Conservation (phyloP, 2,888 invertebrate species). For the Eupsilia transversa region DNA sequence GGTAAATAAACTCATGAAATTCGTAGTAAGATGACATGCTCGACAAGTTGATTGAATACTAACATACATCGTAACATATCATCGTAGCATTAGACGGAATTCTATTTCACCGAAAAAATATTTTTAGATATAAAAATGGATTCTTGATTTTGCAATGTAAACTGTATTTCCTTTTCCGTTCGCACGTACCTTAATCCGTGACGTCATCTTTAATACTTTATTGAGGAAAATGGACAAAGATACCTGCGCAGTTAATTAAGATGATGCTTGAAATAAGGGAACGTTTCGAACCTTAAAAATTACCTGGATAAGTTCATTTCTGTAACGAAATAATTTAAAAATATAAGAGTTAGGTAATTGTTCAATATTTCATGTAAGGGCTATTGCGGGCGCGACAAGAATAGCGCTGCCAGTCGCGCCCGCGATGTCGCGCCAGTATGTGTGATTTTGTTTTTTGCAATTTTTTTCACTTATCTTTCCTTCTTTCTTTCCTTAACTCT, state of each 20-base stretch:
- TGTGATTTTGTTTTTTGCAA: too few relatives aligned
- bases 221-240: conserved; percentile 33
- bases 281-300: conserved; percentile 33
- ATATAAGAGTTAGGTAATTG: too few relatives aligned
- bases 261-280: conserved; percentile 27
- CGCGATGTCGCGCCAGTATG: too few relatives aligned
- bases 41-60: not conserved
- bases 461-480: too few relatives aligned
- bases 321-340: conserved; percentile 9
- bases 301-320: conserved; percentile 29
- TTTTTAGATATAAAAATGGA: not conserved
- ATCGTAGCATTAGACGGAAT: not conserved
- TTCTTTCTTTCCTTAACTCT: too few relatives aligned
- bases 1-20: not conserved
- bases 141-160: conserved; percentile 8
- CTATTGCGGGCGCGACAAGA: too few relatives aligned
- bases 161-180: conserved; percentile 2
- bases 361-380: not conserved
- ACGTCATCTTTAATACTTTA: conserved; percentile 6
- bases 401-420: too few relatives aligned
- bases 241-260: conserved; percentile 44
- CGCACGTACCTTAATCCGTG: not conserved
- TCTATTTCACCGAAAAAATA: not conserved
- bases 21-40: not conserved
- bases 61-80: too few relatives aligned